phyloP scores from a whole-genome alignment of 2,888 invertebrate genomes.

The Drosophila monieri region DNA sequence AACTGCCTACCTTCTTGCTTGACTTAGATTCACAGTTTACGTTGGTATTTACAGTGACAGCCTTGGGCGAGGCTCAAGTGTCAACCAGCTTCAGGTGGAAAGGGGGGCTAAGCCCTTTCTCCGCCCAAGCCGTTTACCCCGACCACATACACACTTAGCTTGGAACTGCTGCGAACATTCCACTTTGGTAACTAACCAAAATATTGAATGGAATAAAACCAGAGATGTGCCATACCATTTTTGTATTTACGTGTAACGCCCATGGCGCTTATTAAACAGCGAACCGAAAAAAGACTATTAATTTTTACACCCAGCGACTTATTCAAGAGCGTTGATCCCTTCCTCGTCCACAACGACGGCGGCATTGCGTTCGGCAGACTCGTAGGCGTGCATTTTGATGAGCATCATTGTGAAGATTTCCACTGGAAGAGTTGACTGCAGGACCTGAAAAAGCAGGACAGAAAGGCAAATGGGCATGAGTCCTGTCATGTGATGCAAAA shows the following conservation, averaged over 20 bases:
- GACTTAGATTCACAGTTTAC: too few species aligned
- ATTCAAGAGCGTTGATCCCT: slow-evolving; percentile 16
- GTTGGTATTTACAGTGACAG: too few species aligned
- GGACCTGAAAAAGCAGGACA: slow-evolving; percentile 50
- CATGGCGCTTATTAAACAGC: not conserved
- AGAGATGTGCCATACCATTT: not conserved
- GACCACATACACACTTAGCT: not conserved
- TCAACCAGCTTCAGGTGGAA: not conserved
- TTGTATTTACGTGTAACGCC: slow-evolving; percentile 10
- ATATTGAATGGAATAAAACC: not conserved
- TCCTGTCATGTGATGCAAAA: too few species aligned
- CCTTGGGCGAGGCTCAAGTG: not conserved
- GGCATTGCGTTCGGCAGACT: slow-evolving; percentile 22
- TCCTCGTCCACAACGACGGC: slow-evolving; percentile 7
- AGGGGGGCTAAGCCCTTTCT: not conserved
- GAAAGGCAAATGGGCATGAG: not conserved
- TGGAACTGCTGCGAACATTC: not conserved
- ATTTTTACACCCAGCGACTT: not conserved
- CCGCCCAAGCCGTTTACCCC: not conserved
- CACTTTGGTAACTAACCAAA: not conserved
- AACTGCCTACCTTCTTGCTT: too few species aligned
- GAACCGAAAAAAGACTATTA: not conserved
- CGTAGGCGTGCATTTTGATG: slow-evolving; percentile 85
- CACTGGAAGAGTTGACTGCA: slow-evolving; percentile 98
- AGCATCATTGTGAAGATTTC: slow-evolving; percentile 95